Base-by-base conservation (phyloP, 2,797 vertebrate species). In the Phalanger gymnotis region DNA sequence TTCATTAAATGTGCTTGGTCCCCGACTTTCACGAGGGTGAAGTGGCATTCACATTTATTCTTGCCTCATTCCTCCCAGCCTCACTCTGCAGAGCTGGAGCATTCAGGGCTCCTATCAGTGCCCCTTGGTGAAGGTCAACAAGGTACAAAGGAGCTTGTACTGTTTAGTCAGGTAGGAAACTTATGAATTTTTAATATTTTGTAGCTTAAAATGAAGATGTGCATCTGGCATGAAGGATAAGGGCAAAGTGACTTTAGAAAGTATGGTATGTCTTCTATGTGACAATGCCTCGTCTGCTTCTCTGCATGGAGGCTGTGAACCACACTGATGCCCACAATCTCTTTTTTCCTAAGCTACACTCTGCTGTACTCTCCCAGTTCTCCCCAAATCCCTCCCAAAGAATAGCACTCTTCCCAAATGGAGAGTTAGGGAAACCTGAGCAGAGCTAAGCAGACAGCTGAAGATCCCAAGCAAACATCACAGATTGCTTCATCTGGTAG, bases 221-320 rank as follows among this genome's bases (percentile, higher is more conserved):
- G 66, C 53, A 6, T 95, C 52, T 56, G n/a, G 56, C 30, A 2
- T 11, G 52, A 92, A 51, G 91, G 61, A 0, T 27, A 25, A 27
- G 3, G 3, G 31, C 25, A 81, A 31, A 19, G 51, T 0, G 0
- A 3, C n/a, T 58, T 4, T 19, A 57, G 91, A 53, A 53, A 25
- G 57, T 0, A 1, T 1, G 1, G 57, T 0, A 11, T 2, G 0
- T 28, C 4, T 31, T 34, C 0, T 5, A 0, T 3, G 25, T 7
- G 54, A 58, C 91, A 57, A 93, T 56, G 54, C n/a, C 55, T 54
- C 10, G 0, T 30, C 16, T 53, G 6, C 31, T 10, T 61, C 22
- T 9, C 56, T 4, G n/a, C 91, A 4, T 4, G 73, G 40, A 87
- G 5, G 40, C 25, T 25, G 22, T 14, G 30, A 5, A 12, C 89